Conservation (phyloP, 1,140 invertebrate species). For the Pachyrhynchus sulphureomaculatus region DNA sequence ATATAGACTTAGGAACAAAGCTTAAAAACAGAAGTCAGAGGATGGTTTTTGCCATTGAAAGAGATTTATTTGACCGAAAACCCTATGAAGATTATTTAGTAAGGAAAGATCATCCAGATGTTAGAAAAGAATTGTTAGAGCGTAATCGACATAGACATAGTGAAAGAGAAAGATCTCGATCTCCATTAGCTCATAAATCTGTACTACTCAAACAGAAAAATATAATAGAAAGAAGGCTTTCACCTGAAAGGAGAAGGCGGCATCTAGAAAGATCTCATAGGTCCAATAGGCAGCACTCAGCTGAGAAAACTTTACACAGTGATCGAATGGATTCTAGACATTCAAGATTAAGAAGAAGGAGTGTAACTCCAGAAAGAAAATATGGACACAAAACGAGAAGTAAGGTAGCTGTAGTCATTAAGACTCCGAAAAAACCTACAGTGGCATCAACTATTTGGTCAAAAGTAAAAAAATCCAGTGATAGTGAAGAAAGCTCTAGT, state of each 20-base stretch:
- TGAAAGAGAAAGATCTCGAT: not conserved
- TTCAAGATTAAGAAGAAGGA: slow-evolving; percentile 41
- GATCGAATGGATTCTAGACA: slow-evolving; percentile 24
- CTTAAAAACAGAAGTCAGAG: slow-evolving; percentile 43
- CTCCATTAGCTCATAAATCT: not conserved
- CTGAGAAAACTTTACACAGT: slow-evolving; percentile 24
- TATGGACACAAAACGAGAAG: slow-evolving; percentile 40
- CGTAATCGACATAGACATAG: not conserved
- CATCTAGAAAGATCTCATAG: not conserved
- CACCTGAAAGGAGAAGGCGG: slow-evolving; percentile 5
- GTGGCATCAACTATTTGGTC: slow-evolving; percentile 50
- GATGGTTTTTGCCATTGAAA: slow-evolving; percentile 37
- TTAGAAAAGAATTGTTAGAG: slow-evolving; percentile 3
- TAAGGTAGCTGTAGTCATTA: slow-evolving; percentile 49
- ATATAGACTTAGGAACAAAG: slow-evolving; percentile 37
- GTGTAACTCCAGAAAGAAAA: slow-evolving; percentile 29
- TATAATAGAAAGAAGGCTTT: slow-evolving; percentile 32
- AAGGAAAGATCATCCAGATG: not conserved
- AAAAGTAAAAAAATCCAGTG: slow-evolving; percentile 25
- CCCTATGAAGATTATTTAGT: not conserved
- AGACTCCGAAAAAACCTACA: slow-evolving; percentile 46
- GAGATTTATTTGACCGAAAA: slow-evolving; percentile 9
- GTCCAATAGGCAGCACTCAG: slow-evolving; percentile 3
- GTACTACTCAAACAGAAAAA: slow-evolving; percentile 2
- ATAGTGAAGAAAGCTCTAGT: slow-evolving; percentile 7